Evolutionary conservation across 2,797 vertebrate genomes (phyloP), one percentile per base, ranked within the genome.

Genomic region (Darevskia mixta): DNA sequence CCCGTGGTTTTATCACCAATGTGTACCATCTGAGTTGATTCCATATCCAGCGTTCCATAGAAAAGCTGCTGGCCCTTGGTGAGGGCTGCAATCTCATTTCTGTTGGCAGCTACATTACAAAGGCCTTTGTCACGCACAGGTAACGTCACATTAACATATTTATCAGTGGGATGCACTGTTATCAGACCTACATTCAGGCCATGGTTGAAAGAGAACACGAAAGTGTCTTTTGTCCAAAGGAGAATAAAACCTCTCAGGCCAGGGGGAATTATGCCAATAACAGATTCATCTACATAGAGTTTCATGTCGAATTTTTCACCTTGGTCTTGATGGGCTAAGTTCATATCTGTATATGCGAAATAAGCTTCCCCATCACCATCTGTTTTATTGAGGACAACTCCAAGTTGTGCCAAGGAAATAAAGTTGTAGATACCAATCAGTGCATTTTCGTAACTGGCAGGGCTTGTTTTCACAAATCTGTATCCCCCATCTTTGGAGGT

Each of bases 381-480:
- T 0, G 23, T 86, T 25, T 1, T 45, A 5, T 45, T 0, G 1
- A 27, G 76, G 35, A 83, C 23, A 5, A 87, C 9, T 43, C 83
- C 9, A 0, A 61, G 79, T 45, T 77, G 0, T 1, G 80, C 18
- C 27, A 64, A 43, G 11, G 80, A 79, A 38, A 5, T 49, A 71
- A 87, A 85, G 41, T 1, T 43, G 49, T 75, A 88, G 41, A 83
- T 13, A 3, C 35, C 0, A 3, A 88, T 23, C 25, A 89, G 43
- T 2, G 49, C 49, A 55, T 3, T 13, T 35, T 27, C 17, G 23
- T 2, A 1, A 2, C 67, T 2, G 11, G 1, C 71, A 5, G 10
- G 32, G n/a, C 38, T 8, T 3, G 11, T 0, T 0, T 0, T 0
- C 0, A 8, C 11, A 73, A 90, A 83, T 0, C 0, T 17, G 18